These are phyloP conservation scores for Aurelia aurita complex sp. Pacific DNA, from an alignment of 30 jellyfish, hydroid and myxozoan genomes.

Conservation along the genomic window DNA sequence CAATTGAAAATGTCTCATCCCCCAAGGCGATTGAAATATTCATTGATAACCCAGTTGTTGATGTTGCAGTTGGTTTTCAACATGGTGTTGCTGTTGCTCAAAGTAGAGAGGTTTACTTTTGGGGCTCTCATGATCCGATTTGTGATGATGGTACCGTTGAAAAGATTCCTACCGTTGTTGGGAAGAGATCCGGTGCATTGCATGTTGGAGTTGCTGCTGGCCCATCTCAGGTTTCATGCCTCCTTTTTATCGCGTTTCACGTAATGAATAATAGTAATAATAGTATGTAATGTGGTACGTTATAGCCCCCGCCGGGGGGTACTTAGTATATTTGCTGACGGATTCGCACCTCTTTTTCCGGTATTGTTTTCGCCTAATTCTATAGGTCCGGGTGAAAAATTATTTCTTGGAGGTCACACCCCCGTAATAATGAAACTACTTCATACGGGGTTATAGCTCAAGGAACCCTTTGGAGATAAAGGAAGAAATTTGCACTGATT, in stretches of 20 bases:
- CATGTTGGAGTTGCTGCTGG: constrained; percentile 81
- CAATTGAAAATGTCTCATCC: constrained; percentile 2
- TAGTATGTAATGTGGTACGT: too few species aligned
- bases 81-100: constrained; percentile 73
- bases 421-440: too few species aligned
- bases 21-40: constrained; percentile 48
- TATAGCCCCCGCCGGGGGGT: background rate
- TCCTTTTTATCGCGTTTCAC: too few species aligned
- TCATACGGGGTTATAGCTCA: background rate
- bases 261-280: too few species aligned
- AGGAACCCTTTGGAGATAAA: background rate
- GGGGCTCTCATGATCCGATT: constrained; percentile 73
- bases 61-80: constrained; percentile 63
- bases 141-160: constrained; percentile 21
- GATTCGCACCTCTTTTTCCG: too few species aligned
- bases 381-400: too few species aligned
- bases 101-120: constrained; percentile 38
- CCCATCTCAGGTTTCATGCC: constrained; percentile 71
- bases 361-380: too few species aligned
- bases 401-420: too few species aligned
- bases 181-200: constrained; percentile 42
- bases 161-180: constrained; percentile 53
- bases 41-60: constrained; percentile 31
- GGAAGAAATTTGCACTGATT: too few species aligned
- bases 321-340: too few species aligned